These are phyloP conservation scores for Zapornia atra DNA, from an alignment of 2,113 vertebrate genomes.

Conservation along the genomic window DNA sequence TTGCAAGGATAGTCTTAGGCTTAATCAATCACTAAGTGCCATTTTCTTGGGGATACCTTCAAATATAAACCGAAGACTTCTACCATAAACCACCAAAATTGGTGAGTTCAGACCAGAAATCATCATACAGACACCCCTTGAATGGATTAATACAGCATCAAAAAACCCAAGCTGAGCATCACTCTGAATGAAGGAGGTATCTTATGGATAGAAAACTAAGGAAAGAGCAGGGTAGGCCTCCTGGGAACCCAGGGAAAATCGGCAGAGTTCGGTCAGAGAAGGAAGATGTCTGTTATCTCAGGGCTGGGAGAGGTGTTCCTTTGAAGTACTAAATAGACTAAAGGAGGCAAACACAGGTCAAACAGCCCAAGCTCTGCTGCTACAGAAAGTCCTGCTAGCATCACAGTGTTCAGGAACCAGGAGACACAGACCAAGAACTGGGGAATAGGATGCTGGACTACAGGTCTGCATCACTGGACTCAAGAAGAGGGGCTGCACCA, in stretches of 20 bases:
- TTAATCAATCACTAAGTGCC: background rate
- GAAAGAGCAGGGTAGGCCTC: background rate
- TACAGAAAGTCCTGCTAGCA: background rate
- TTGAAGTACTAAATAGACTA: background rate
- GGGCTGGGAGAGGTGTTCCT: background rate
- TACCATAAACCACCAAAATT: background rate
- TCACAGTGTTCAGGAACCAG: background rate
- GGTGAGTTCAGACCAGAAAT: background rate
- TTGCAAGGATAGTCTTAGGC: background rate
- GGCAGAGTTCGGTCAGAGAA: background rate
- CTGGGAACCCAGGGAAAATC: background rate
- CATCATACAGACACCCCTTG: background rate
- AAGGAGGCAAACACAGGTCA: background rate
- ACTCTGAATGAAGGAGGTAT: background rate
- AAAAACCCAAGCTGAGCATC: background rate
- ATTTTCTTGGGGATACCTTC: background rate
- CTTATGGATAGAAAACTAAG: background rate
- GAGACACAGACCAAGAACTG: background rate
- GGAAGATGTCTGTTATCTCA: background rate
- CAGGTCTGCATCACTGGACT: background rate
- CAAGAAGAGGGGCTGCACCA: background rate
- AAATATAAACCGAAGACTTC: background rate
- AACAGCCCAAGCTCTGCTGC: background rate
- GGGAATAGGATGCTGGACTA: background rate
- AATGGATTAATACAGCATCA: background rate